phyloP scores from a whole-genome alignment of 2,113 vertebrate genomes.

The Lepus europaeus region DNA sequence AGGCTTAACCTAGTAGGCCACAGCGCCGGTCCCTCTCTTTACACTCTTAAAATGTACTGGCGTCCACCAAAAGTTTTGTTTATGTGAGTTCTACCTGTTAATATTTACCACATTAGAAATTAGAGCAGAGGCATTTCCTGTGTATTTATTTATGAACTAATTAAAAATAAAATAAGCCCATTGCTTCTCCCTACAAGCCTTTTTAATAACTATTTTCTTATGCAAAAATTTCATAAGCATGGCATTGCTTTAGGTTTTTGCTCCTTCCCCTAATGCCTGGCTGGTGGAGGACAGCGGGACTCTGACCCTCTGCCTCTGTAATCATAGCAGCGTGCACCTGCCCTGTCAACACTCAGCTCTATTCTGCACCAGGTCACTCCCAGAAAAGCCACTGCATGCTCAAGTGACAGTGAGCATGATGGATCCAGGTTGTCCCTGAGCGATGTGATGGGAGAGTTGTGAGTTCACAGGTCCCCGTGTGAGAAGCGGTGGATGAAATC shows the following conservation, averaged over 20 bases:
- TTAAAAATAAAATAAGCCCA: not conserved
- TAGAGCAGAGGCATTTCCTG: not conserved
- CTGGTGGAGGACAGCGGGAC: not conserved
- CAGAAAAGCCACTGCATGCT: not conserved
- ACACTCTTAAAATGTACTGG: too few relatives aligned
- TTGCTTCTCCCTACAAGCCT: not conserved
- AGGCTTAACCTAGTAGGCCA: too few relatives aligned
- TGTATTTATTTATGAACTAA: not conserved
- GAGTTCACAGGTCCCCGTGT: not conserved
- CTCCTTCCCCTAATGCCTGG: not conserved
- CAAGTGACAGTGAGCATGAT: not conserved
- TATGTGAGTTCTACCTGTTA: not conserved
- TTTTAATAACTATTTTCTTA: conserved; percentile 35
- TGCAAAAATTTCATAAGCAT: not conserved
- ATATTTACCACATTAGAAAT: not conserved
- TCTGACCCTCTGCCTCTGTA: not conserved
- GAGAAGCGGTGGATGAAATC: not conserved
- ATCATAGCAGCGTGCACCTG: not conserved
- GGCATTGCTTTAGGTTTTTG: not conserved
- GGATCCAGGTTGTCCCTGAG: not conserved
- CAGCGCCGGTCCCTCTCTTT: too few relatives aligned
- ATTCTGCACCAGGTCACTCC: not conserved
- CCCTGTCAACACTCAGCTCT: not conserved
- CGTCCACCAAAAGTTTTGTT: too few relatives aligned
- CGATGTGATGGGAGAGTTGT: not conserved